Evolutionary conservation across 2,888 invertebrate genomes (phyloP).

Genomic region (Lissocephala sabroskyi): DNA sequence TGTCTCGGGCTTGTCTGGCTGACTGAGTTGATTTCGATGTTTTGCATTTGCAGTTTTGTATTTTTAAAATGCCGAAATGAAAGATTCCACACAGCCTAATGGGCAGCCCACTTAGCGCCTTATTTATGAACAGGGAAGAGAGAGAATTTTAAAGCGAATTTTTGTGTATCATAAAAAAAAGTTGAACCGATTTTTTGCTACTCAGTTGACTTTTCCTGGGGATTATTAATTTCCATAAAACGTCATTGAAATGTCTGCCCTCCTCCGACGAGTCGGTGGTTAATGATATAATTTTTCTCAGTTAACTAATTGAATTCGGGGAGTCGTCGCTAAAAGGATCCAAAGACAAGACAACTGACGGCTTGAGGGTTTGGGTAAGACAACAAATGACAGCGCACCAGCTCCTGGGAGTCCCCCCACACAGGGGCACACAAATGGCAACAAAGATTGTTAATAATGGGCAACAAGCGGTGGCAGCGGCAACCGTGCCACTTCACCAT

Average conservation of each 20-base stretch:
- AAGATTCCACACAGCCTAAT: no score
- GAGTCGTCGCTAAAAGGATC: constrained; percentile 39
- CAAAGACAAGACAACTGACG: no score
- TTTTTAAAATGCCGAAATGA: no score
- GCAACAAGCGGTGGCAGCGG: constrained; percentile 43
- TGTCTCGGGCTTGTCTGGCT: not conserved
- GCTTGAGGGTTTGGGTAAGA: no score
- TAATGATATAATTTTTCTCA: constrained; percentile 66
- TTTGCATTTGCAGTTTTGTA: constrained; percentile 39
- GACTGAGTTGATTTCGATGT: not conserved
- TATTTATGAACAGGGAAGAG: no score
- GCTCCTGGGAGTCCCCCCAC: constrained; percentile 1
- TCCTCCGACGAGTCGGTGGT: constrained; percentile 17
- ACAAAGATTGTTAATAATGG: constrained; percentile 66
- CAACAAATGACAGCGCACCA: not conserved
- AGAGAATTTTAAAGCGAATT: no score
- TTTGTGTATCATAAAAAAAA: no score
- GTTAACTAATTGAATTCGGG: constrained; percentile 66
- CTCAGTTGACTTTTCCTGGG: no score
- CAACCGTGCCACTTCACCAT: constrained; percentile 15
- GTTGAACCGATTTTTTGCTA: no score
- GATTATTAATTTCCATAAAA: constrained; percentile 66
- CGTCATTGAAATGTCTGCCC: constrained; percentile 3
- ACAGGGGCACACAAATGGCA: constrained; percentile 35
- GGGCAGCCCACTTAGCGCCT: no score